phyloP scores from a whole-genome alignment of 2,113 vertebrate species.

The Poeciliopsis turrubarensis region DNA sequence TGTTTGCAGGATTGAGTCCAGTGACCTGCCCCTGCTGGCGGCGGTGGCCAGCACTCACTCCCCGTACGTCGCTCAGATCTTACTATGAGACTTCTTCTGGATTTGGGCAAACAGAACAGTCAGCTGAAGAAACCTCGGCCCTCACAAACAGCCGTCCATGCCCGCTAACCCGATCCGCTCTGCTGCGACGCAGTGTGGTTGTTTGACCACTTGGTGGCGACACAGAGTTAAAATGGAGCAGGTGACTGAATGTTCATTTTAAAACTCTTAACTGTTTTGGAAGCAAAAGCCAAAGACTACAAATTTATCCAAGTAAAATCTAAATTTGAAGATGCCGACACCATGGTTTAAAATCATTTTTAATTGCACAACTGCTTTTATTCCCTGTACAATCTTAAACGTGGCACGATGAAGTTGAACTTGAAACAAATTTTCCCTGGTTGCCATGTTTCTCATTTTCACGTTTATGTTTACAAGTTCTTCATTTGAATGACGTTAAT shows the following conservation, averaged over 20 bases:
- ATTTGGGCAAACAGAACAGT: constrained; percentile 10
- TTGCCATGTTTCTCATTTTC: constrained; percentile 37
- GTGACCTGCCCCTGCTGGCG: constrained; percentile 94
- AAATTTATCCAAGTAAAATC: constrained; percentile 38
- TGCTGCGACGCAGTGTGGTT: constrained; percentile 14
- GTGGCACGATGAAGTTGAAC: constrained; percentile 27
- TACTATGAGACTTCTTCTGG: constrained; percentile 82
- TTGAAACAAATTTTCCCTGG: constrained; percentile 47
- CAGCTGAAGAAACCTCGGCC: not conserved
- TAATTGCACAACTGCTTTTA: constrained; percentile 26
- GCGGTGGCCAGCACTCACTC: constrained; percentile 98
- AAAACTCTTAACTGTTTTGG: constrained; percentile 49
- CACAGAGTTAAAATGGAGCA: constrained; percentile 30
- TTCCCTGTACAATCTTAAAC: constrained; percentile 63
- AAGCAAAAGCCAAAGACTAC: constrained; percentile 77
- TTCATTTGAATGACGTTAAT: constrained; percentile 23
- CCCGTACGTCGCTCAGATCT: constrained; percentile 96
- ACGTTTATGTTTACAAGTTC: constrained; percentile 75
- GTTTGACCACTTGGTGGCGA: constrained; percentile 59
- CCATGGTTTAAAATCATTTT: constrained; percentile 4
- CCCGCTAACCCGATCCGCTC: constrained; percentile 6
- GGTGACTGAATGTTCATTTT: constrained; percentile 61
- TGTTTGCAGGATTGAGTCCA: constrained; percentile 92
- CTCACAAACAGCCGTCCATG: constrained; percentile 7
- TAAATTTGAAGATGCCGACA: constrained; percentile 34